These are phyloP conservation scores for Tragulus kanchil DNA, from an alignment of 2,113 vertebrate species.

Conservation along the genomic window DNA sequence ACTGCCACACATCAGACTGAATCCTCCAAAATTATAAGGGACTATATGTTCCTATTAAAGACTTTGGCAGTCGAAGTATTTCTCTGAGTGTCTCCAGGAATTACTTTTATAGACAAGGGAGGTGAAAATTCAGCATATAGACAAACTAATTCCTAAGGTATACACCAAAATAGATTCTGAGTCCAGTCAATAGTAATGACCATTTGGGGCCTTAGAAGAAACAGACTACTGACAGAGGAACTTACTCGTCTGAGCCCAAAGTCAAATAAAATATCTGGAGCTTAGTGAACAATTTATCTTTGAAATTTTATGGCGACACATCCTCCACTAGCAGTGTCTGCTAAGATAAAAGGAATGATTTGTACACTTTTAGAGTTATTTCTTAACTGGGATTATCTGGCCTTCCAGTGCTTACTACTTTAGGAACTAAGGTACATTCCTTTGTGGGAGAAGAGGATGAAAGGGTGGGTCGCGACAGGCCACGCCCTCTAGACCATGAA, in stretches of 20 bases:
- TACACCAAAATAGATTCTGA: not conserved
- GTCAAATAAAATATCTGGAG: slow-evolving; percentile 10
- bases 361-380: not conserved
- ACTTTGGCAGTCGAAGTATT: not conserved
- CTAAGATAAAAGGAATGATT: not conserved
- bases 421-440: not conserved
- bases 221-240: not conserved
- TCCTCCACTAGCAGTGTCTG: not conserved
- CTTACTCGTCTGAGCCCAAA: not conserved
- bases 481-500: not conserved
- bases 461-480: not conserved
- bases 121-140: not conserved
- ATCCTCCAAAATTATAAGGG: too few relatives aligned
- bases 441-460: not conserved
- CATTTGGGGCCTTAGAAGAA: not conserved
- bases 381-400: slow-evolving; percentile 37
- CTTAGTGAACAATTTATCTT: not conserved
- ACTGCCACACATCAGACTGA: too few relatives aligned
- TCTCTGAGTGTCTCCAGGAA: not conserved
- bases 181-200: not conserved
- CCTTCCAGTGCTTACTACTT: not conserved
- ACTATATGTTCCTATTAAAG: not conserved
- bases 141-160: slow-evolving; percentile 6
- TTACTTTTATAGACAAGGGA: slow-evolving; percentile 2
- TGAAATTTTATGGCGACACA: not conserved